These are phyloP conservation scores for Limenitis camilla DNA, from an alignment of 2,888 invertebrate species.

Conservation along the genomic window DNA sequence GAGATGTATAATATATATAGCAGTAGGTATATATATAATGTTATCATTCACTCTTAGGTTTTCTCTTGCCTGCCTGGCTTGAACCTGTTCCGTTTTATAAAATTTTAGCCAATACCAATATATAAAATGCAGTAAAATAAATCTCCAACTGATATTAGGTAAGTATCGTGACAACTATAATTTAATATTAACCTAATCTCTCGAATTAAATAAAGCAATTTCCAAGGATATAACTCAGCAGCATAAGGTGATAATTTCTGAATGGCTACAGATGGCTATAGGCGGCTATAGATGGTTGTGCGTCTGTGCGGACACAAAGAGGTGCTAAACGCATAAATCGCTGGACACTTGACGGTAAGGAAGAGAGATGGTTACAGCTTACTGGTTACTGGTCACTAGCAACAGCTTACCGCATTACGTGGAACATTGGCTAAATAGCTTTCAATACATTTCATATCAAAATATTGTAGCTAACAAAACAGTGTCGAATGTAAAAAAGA, in stretches of 20 bases:
- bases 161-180: too few relatives aligned
- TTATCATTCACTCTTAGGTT: too few relatives aligned
- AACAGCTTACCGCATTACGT: background rate
- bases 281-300: too few relatives aligned
- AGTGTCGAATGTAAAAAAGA: too few relatives aligned
- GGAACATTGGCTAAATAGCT: too few relatives aligned
- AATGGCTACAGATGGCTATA: background rate
- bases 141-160: too few relatives aligned
- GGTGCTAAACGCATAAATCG: conserved; percentile 6
- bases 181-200: background rate
- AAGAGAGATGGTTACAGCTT: conserved; percentile 11
- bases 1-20: too few relatives aligned
- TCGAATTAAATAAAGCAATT: background rate
- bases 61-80: too few relatives aligned
- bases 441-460: background rate
- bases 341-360: conserved; percentile 13
- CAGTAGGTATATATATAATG: too few relatives aligned
- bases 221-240: background rate
- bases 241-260: background rate
- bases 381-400: background rate
- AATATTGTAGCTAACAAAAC: background rate
- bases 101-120: too few relatives aligned
- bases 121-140: background rate
- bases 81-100: too few relatives aligned
- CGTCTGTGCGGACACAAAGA: background rate